These are phyloP conservation scores for Pangasius djambal DNA, from an alignment of 2,797 vertebrate species.

Conservation along the genomic window DNA sequence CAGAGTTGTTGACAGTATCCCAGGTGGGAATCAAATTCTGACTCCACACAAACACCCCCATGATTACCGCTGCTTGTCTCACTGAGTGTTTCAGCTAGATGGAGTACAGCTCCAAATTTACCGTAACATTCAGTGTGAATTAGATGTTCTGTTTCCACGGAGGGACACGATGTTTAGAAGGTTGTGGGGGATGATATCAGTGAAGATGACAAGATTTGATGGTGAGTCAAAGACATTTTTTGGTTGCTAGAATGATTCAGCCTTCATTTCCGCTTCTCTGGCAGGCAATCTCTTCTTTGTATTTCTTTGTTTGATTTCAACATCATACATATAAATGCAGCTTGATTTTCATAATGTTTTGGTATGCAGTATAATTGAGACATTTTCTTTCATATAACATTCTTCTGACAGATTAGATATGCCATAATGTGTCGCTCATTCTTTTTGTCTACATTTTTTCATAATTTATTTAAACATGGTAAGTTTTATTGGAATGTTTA, in stretches of 20 bases:
- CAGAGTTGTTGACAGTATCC: conserved; percentile 1
- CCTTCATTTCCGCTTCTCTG: background rate
- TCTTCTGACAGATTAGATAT: background rate
- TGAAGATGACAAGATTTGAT: conserved; percentile 44
- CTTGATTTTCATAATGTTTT: background rate
- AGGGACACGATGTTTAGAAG: background rate
- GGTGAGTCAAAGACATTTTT: conserved; percentile 45
- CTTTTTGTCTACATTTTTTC: background rate
- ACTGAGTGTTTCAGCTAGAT: background rate
- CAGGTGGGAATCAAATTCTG: conserved; percentile 5
- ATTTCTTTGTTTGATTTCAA: background rate
- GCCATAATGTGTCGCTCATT: background rate
- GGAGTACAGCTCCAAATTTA: conserved; percentile 52
- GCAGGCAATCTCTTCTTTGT: background rate
- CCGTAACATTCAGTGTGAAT: conserved; percentile 31
- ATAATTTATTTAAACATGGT: background rate
- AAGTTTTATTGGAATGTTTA: background rate
- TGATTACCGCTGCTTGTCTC: conserved; percentile 12
- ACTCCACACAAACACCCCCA: conserved; percentile 14
- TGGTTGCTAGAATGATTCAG: conserved; percentile 53
- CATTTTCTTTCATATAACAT: background rate
- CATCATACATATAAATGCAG: background rate
- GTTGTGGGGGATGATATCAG: conserved; percentile 23
- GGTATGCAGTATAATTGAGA: background rate
- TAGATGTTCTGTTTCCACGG: conserved; percentile 8